A percentile compares a stretch with the other conserved stretches of the same genome.
These are phyloP conservation scores for Daphoenositta chrysoptera DNA, from an alignment of 2,113 vertebrate species.

Conservation along the genomic window DNA sequence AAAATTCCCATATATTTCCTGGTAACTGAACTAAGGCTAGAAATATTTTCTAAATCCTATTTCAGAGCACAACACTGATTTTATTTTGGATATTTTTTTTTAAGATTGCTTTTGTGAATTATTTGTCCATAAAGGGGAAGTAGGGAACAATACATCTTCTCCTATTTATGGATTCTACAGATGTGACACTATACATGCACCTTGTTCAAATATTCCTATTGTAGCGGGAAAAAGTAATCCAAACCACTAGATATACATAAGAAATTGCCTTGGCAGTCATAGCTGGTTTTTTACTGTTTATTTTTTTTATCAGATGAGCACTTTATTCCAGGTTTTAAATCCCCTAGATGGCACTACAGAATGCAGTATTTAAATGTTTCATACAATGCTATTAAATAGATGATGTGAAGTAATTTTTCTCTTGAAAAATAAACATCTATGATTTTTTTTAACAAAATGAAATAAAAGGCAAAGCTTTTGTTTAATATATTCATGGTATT, in stretches of 20 bases:
- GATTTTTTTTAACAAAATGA: constrained; percentile 31
- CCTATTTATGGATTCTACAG: not conserved
- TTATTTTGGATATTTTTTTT: constrained; percentile 7
- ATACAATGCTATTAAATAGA: constrained; percentile 42
- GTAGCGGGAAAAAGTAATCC: constrained; percentile 30
- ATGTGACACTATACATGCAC: not conserved
- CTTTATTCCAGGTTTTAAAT: constrained; percentile 37
- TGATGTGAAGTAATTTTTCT: constrained; percentile 48
- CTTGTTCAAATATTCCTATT: constrained; percentile 32
- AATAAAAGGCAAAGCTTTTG: not conserved
- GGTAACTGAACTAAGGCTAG: not conserved
- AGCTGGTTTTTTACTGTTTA: constrained; percentile 26
- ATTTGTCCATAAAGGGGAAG: constrained; percentile 20
- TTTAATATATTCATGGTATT: constrained; percentile 7
- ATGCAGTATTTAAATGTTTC: constrained; percentile 66
- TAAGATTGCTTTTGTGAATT: constrained; percentile 57
- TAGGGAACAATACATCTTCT: not conserved
- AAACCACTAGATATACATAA: not conserved
- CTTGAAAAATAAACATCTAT: constrained; percentile 53
- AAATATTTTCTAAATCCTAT: not conserved
- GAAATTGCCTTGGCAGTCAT: constrained; percentile 4
- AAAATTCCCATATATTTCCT: not conserved
- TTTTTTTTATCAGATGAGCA: not conserved
- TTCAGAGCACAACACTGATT: constrained; percentile 38
- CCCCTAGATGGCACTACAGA: constrained; percentile 82